Evolutionary conservation across 1,140 invertebrate species (phyloP).

Genomic region (Oppia nitens): DNA sequence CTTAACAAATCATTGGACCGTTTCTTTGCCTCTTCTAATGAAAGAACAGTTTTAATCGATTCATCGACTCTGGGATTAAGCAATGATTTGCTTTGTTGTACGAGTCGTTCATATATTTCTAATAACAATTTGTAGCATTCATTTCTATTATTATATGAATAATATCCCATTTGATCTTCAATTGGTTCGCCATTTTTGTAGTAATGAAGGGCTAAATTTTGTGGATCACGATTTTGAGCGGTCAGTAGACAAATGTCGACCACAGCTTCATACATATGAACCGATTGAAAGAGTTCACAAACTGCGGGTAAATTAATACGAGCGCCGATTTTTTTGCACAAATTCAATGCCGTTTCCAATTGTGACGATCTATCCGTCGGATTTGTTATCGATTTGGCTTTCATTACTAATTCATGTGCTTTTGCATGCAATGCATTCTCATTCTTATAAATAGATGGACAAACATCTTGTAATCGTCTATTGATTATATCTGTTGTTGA

Average conservation of each 20-base stretch:
- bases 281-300: slow-evolving; percentile 44
- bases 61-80: background rate
- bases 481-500: slow-evolving; percentile 83
- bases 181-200: slow-evolving; percentile 38
- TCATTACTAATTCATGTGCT: slow-evolving; percentile 71
- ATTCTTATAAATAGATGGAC: slow-evolving; percentile 77
- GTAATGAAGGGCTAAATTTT: slow-evolving; percentile 68
- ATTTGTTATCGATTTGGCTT: slow-evolving; percentile 44
- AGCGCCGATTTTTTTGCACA: slow-evolving; percentile 63
- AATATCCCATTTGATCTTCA: slow-evolving; percentile 9
- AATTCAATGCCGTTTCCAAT: slow-evolving; percentile 54
- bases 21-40: slow-evolving; percentile 19
- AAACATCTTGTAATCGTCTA: slow-evolving; percentile 65
- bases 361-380: slow-evolving; percentile 49
- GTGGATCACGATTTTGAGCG: slow-evolving; percentile 67
- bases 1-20: slow-evolving; percentile 31
- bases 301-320: slow-evolving; percentile 57
- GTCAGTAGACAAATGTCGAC: slow-evolving; percentile 69
- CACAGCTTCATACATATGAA: slow-evolving; percentile 55
- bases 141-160: slow-evolving; percentile 38
- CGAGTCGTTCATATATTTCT: slow-evolving; percentile 55
- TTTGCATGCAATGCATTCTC: slow-evolving; percentile 91
- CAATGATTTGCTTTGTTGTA: slow-evolving; percentile 28
- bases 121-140: slow-evolving; percentile 76
- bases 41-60: background rate